Evolutionary conservation across 2,888 invertebrate genomes (phyloP).

Genomic region (Exephanes ischioxanthus): DNA sequence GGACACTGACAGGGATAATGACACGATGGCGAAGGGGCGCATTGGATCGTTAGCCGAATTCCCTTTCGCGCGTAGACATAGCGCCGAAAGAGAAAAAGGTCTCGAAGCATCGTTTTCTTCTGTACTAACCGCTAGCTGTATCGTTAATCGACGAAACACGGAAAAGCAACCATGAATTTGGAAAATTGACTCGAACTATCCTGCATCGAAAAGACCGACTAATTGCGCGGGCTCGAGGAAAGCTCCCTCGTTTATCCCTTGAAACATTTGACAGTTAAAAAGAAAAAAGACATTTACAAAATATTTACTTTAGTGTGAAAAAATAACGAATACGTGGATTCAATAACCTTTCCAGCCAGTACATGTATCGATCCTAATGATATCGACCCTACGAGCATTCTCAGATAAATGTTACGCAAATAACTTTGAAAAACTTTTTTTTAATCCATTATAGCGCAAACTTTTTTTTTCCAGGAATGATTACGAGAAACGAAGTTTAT

Average conservation of each 20-base stretch:
- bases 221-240: conserved; percentile 18
- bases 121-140: conserved; percentile 19
- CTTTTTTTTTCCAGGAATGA: neutral
- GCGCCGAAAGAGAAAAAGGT: conserved; percentile 49
- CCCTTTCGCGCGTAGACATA: conserved; percentile 60
- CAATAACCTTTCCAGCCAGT: neutral
- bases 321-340: neutral
- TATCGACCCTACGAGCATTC: neutral
- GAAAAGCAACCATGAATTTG: conserved; percentile 58
- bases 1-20: conserved; percentile 76
- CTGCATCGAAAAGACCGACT: conserved; percentile 26
- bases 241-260: neutral
- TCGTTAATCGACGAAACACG: conserved; percentile 47
- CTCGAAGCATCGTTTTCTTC: conserved; percentile 60
- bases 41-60: conserved; percentile 70
- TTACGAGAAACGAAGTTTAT: neutral
- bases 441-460: neutral
- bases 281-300: neutral
- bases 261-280: neutral
- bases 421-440: neutral
- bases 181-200: conserved; percentile 65
- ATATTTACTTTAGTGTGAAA: neutral
- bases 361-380: neutral
- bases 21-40: conserved; percentile 50
- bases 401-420: neutral